phyloP scores from a whole-genome alignment of 2,888 invertebrate species.

The Gerris lacustris region DNA sequence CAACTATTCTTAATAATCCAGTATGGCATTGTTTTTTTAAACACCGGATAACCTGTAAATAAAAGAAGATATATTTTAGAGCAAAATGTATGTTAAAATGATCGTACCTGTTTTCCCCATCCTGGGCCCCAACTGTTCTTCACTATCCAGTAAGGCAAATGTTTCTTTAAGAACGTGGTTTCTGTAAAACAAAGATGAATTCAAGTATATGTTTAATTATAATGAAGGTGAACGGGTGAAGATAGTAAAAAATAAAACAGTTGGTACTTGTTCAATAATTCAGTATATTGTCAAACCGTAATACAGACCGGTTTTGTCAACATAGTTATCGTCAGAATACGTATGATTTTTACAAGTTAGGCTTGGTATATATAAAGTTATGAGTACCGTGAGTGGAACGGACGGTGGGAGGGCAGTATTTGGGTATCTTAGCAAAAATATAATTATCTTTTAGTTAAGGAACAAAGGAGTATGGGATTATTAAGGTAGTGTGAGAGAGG shows the following conservation, averaged over 20 bases:
- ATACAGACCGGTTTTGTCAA: no score
- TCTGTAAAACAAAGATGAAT: conserved; percentile 41
- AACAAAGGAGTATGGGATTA: no score
- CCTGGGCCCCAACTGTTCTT: conserved; percentile 88
- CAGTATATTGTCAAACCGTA: neutral
- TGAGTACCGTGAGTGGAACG: no score
- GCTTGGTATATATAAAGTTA: no score
- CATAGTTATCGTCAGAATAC: no score
- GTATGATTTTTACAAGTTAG: no score
- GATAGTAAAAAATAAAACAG: neutral
- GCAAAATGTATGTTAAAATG: conserved; percentile 16
- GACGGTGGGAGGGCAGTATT: no score
- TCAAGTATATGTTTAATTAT: neutral
- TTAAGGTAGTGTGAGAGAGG: no score
- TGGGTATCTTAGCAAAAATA: no score
- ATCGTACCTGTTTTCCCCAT: conserved; percentile 69
- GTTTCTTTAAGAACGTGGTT: conserved; percentile 67
- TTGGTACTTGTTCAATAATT: neutral
- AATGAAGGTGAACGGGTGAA: neutral
- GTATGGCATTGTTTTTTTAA: conserved; percentile 68
- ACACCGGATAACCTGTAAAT: conserved; percentile 59
- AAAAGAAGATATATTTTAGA: conserved; percentile 30
- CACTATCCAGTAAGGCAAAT: conserved; percentile 77
- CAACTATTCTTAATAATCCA: conserved; percentile 95
- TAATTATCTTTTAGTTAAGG: no score